Conservation (phyloP, 2,888 invertebrate species). For the Megaustenia siamemsis region DNA sequence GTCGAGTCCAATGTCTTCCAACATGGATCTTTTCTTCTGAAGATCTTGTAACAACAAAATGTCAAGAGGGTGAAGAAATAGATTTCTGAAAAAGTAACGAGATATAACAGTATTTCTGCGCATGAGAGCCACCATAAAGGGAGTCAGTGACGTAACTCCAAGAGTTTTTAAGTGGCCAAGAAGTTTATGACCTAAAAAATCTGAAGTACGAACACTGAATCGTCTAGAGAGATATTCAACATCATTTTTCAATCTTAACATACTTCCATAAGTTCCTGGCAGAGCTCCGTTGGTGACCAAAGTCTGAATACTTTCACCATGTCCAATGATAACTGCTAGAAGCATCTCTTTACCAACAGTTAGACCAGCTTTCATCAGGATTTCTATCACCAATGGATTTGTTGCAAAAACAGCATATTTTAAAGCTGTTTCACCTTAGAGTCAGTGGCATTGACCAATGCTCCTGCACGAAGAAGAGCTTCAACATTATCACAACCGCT, state of each 20-base stretch:
- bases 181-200: slow-evolving; percentile 1
- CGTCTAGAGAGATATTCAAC: slow-evolving; percentile 22
- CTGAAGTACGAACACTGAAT: neutral
- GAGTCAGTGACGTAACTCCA: neutral
- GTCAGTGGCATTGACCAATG: slow-evolving; percentile 4
- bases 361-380: neutral
- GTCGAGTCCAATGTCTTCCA: slow-evolving; percentile 2
- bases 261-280: neutral
- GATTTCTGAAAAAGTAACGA: neutral
- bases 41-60: neutral
- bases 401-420: slow-evolving; percentile 23
- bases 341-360: slow-evolving; percentile 2
- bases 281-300: neutral
- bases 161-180: neutral
- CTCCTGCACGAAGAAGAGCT: slow-evolving; percentile 5
- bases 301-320: slow-evolving; percentile 13
- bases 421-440: slow-evolving; percentile 15
- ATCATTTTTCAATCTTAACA: neutral
- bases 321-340: slow-evolving; percentile 30
- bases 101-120: neutral
- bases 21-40: neutral
- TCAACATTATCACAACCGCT: neutral
- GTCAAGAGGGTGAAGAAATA: slow-evolving; percentile 11
- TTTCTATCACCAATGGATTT: neutral
- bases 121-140: slow-evolving; percentile 25